Base-by-base conservation (phyloP, 2,113 vertebrate species). In the Chlorodrepanis virens region DNA sequence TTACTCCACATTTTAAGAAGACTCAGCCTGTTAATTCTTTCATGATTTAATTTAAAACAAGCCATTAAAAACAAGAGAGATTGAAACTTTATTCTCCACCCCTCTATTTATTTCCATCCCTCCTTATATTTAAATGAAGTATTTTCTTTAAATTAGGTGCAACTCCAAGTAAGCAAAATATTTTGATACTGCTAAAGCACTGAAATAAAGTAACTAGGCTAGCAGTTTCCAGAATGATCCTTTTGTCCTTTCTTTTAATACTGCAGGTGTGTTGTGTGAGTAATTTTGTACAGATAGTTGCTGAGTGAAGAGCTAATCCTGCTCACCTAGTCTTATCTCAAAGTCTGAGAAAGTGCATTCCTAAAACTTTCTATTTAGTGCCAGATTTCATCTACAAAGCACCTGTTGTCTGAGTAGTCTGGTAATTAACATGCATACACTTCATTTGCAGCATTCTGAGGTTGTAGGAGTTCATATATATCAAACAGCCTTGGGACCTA, bases 161-260 rank as follows among this genome's bases (percentile, higher is more conserved):
- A 94, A 42, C 44, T 70, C 14, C 23, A 15, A 71, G 52, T 52
- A 64, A 53, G 56, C 19, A 68, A 86, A 90, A 44, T 65, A 64
- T 80, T 87, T 88, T 80, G 1, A 27, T 74, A 54, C 31, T 75
- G 52, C 37, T 79, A 53, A 78, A 77, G 25, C 56, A 35, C 22
- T 64, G 61, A 88, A 95, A 83, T 81, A 87, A 91, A 83, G 28
- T 61, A 69, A 67, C 42, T 69, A 79, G 61, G 53, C 42, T 79
- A 89, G 65, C 77, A 93, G 40, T 95, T 94, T 93, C 69, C 77
- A 90, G 61, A 71, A 88, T 29, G 8, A 39, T 83, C 79, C 49
- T 79, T 95, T 92, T 1, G 28, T 86, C 72, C 42, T 89, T 87
- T 52, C 45, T 91, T 86, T 83, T 70, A 84, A 61, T 87, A 61